Base-by-base conservation (phyloP, 2,888 invertebrate genomes). In the Hypolimnas misippus region DNA sequence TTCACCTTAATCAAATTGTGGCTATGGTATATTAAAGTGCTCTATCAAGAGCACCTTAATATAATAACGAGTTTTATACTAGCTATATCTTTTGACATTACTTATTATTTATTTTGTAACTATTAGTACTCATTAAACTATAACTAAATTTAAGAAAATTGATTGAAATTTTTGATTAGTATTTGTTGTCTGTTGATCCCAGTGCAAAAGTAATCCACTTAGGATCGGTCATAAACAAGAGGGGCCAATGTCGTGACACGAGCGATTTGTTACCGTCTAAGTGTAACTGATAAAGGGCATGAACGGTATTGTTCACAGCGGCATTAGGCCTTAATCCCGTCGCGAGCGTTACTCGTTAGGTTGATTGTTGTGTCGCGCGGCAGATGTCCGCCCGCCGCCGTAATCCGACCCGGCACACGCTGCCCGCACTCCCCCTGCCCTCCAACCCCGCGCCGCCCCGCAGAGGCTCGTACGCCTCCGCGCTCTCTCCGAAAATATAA, bases 321-420 rank as follows among this genome's bases (percentile, higher is more conserved):
- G 89, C 77, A 86, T 90, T 89, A 89, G 88, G 89, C 85, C 81
- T 85, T 89, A 91, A 90, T 89, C 90, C 90, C 80, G 83, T 80
- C 87, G 86, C 86, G 85, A 83, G 84, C 83, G 81, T 76, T 81
- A 78, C 89, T 92, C 90, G 91, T 92, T 92, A 92, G 84, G 82
- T 78, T 87, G 90, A 90, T 91, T 91, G 91, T 91, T 78, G 79
- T 80, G 84, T 82, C 86, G 84, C 79, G 77, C n/a, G n/a, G 87
- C 90, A 91, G 89, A 89, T 90, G 90, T 19, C 44, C 44, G 14
- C 40, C 40, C n/a, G 87, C 83, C 87, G 83, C 74, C 76, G 90
- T 91, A 90, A 91, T 90, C 89, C 89, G 86, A 89, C 78, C 81
- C 84, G 79, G 73, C 72, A 68, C 73, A 64, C 65, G 63, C 68